Conservation (phyloP, 1,140 invertebrate species). For the Drosophila littoralis region DNA sequence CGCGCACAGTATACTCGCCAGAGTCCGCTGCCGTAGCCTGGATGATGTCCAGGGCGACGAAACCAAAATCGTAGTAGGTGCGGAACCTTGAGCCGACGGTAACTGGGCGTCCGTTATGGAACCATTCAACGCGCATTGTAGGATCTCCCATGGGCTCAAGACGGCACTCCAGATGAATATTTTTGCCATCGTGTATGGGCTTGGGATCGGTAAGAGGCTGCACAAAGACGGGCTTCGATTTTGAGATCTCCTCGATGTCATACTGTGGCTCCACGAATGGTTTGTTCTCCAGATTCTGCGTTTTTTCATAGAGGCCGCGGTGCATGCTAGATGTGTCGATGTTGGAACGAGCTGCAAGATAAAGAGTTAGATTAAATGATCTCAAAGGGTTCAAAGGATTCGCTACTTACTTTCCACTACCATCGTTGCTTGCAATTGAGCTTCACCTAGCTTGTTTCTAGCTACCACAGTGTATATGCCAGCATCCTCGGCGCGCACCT, state of each 20-base stretch:
- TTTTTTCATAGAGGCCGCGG: constrained; percentile 92
- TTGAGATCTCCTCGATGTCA: constrained; percentile 96
- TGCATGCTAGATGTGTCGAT: constrained; percentile 96
- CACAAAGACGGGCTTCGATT: constrained; percentile 95
- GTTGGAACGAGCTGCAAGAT: constrained; percentile 90
- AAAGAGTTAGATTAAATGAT: not conserved
- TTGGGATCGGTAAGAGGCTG: constrained; percentile 92
- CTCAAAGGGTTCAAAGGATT: not conserved
- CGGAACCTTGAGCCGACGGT: constrained; percentile 95
- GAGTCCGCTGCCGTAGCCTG: constrained; percentile 94
- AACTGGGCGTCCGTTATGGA: constrained; percentile 94
- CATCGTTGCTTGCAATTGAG: constrained; percentile 92
- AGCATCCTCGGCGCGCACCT: constrained; percentile 93
- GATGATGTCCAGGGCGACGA: constrained; percentile 95
- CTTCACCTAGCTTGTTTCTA: constrained; percentile 94
- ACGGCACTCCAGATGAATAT: constrained; percentile 95
- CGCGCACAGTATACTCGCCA: constrained; percentile 96
- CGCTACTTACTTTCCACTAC: constrained; percentile 92
- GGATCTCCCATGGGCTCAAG: constrained; percentile 97
- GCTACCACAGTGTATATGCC: constrained; percentile 95
- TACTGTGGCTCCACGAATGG: constrained; percentile 94
- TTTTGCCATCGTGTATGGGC: constrained; percentile 94
- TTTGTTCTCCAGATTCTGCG: constrained; percentile 93
- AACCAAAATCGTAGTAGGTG: constrained; percentile 98
- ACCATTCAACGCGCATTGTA: constrained; percentile 98